Conservation (phyloP, 1,140 invertebrate genomes). For the Stenopsyche tienmushanensis region DNA sequence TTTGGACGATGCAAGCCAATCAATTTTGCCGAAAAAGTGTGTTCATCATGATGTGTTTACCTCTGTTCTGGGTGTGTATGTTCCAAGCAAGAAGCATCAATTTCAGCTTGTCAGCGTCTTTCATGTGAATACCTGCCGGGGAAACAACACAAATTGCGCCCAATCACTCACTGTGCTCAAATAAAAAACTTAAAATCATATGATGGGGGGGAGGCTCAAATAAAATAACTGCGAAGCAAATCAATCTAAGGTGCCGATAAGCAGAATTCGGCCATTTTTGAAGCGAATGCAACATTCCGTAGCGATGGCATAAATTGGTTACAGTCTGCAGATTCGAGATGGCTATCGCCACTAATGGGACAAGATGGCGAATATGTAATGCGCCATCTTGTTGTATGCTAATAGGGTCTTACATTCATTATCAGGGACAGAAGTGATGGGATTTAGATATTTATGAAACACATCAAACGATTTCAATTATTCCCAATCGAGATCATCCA, state of each 20-base stretch:
- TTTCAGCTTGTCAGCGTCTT: conserved; percentile 82
- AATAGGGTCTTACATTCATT: too few relatives aligned
- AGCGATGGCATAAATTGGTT: too few relatives aligned
- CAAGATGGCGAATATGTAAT: too few relatives aligned
- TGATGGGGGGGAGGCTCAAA: neutral
- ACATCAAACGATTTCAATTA: too few relatives aligned
- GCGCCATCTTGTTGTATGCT: too few relatives aligned
- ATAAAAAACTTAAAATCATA: neutral
- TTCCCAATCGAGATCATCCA: too few relatives aligned
- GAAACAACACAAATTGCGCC: conserved; percentile 32
- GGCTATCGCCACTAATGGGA: too few relatives aligned
- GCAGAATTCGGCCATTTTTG: neutral
- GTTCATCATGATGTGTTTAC: conserved; percentile 26
- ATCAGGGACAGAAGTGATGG: too few relatives aligned
- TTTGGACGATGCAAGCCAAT: conserved; percentile 28
- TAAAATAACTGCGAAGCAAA: neutral
- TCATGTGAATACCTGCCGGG: conserved; percentile 59
- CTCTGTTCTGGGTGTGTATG: conserved; percentile 67
- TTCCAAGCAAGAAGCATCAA: conserved; percentile 83
- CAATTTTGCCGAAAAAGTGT: conserved; percentile 10
- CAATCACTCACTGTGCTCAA: conserved; percentile 44
- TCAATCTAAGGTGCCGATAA: neutral
- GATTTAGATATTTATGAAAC: too few relatives aligned
- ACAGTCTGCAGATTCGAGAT: too few relatives aligned
- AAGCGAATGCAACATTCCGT: too few relatives aligned